A percentile compares a stretch with the other conserved stretches of the same genome.
Evolutionary conservation across 2,888 invertebrate species (phyloP).

Genomic region (Neuroscelio doddi): DNA sequence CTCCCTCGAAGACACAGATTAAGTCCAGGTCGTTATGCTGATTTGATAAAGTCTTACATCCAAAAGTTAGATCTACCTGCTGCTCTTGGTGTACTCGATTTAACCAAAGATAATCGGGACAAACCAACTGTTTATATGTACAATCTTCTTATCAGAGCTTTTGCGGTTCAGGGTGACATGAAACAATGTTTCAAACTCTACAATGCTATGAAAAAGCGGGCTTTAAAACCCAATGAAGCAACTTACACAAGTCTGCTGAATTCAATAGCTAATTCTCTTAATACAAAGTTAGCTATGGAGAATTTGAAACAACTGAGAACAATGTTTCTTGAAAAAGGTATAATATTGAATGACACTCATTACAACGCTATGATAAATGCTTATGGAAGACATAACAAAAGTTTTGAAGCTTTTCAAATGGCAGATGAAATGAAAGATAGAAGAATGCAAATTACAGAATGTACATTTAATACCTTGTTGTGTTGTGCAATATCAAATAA

Average conservation of each 20-base stretch:
- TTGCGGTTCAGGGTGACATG: slow-evolving; percentile 87
- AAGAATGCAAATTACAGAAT: slow-evolving; percentile 76
- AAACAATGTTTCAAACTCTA: slow-evolving; percentile 89
- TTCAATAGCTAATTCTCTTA: slow-evolving; percentile 88
- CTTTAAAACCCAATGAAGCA: slow-evolving; percentile 79
- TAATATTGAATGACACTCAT: slow-evolving; percentile 82
- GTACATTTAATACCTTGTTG: slow-evolving; percentile 85
- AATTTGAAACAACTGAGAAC: slow-evolving; percentile 79
- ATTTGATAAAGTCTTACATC: slow-evolving; percentile 80
- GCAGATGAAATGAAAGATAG: slow-evolving; percentile 88
- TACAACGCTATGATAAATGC: slow-evolving; percentile 95
- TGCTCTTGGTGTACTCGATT: slow-evolving; percentile 86
- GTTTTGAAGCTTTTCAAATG: slow-evolving; percentile 83
- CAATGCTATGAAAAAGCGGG: slow-evolving; percentile 86
- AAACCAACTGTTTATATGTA: slow-evolving; percentile 87
- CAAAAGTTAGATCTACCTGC: slow-evolving; percentile 79
- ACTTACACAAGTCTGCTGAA: slow-evolving; percentile 91
- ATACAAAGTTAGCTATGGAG: slow-evolving; percentile 78
- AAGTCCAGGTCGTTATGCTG: slow-evolving; percentile 79
- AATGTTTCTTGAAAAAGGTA: slow-evolving; percentile 80
- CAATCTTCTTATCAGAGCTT: slow-evolving; percentile 86
- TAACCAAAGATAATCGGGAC: slow-evolving; percentile 84
- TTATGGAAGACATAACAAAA: slow-evolving; percentile 87
- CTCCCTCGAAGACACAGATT: slow-evolving; percentile 68
- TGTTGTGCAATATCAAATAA: slow-evolving; percentile 88